Percentiles rank a stretch among this genome's conserved stretches.
Conservation (phyloP, 2,797 vertebrate genomes). For the Schizothorax lantsangensis region DNA sequence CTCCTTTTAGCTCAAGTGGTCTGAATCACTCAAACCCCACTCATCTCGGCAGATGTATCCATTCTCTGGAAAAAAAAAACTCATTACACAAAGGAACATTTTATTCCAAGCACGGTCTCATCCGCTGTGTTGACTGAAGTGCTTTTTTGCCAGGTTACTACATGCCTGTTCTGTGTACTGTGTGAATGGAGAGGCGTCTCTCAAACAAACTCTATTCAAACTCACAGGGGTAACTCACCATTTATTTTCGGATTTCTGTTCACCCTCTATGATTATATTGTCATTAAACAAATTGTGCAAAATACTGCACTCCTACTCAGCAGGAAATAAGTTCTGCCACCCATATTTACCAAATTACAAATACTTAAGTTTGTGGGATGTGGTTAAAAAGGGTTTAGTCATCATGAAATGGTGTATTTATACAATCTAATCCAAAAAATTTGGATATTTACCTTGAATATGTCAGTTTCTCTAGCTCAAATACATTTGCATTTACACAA, state of each 20-base stretch:
- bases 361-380: constrained; percentile 23
- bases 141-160: constrained; percentile 32
- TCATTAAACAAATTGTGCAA: constrained; percentile 50
- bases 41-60: constrained; percentile 23
- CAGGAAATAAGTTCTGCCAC: constrained; percentile 24
- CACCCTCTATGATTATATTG: constrained; percentile 43
- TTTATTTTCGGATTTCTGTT: constrained; percentile 32
- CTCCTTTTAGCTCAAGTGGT: not conserved
- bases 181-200: constrained; percentile 24
- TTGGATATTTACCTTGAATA: not conserved
- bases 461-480: not conserved
- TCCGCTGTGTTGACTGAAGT: constrained; percentile 34
- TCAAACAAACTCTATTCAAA: constrained; percentile 10
- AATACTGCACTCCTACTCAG: constrained; percentile 47
- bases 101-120: not conserved
- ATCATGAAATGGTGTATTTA: constrained; percentile 35
- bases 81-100: constrained; percentile 38
- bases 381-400: constrained; percentile 26
- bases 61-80: constrained; percentile 16
- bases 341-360: constrained; percentile 52
- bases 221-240: constrained; percentile 40
- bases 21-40: not conserved
- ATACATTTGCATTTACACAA: constrained; percentile 17
- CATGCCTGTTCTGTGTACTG: constrained; percentile 8
- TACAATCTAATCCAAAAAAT: constrained; percentile 6